Evolutionary conservation across 1,140 invertebrate genomes (phyloP), one percentile per base, ranked within the genome.

Genomic region (Euschistus heros): DNA sequence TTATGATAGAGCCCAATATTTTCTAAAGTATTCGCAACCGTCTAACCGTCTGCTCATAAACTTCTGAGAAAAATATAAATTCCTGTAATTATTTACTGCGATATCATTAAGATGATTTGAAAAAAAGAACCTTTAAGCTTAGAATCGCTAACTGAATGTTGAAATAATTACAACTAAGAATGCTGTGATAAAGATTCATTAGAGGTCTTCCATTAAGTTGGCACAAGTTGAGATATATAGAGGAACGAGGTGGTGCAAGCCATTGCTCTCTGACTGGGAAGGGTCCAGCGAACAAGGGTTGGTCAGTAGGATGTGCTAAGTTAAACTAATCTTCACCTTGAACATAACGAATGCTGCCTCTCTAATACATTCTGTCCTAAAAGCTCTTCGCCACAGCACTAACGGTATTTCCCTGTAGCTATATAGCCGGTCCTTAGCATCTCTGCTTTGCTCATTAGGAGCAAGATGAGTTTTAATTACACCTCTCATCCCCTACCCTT

Each of bases 381-480:
- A 50, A 50, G n/a, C 47, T 5, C 47, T 20, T 18, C 47, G 20
- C 47, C 17, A 5, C 14, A 18, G 3, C 20, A 18, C 47, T 50
- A 50, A 50, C 47, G 47, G 47, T 50, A 50, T 50, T 50, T 50
- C 47, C 47, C 47, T 50, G 47, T 50, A 50, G 47, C 20, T 22
- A 50, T 50, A 50, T 50, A 18, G 47, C 47, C 47, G 8, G 47
- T 37, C 33, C 33, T 37, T 37, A 37, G 33, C 33, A 37, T 37
- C 33, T 37, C 33, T 37, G 33, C 4, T 37, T 37, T 13, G 33
- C 47, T 50, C 47, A 22, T 50, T 50, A 50, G n/a, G 6, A 4
- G n/a, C 20, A 18, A 50, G 47, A 50, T 50, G 47, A 50, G 47
- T 50, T 50, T 22, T 50, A 50, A 50, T 50, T 50, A 22, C 6